Conservation (phyloP, 2,113 vertebrate species). For the Hiodon alosoides region DNA sequence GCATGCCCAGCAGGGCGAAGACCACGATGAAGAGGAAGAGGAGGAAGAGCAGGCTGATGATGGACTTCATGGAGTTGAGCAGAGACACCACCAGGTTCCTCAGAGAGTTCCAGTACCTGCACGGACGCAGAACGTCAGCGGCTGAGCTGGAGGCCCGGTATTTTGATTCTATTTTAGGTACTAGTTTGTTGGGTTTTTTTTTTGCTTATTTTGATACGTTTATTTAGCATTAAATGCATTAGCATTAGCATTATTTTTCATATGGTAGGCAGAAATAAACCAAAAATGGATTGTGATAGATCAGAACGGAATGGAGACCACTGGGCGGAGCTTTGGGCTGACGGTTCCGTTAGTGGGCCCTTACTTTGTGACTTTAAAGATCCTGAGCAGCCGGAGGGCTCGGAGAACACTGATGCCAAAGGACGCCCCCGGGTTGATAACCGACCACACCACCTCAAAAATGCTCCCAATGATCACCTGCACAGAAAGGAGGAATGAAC, state of each 20-base stretch:
- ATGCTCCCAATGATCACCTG: slow-evolving; percentile 97
- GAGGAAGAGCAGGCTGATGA: slow-evolving; percentile 94
- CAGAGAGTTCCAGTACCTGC: slow-evolving; percentile 94
- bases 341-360: slow-evolving; percentile 32
- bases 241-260: too few species aligned
- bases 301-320: too few species aligned
- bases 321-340: too few species aligned
- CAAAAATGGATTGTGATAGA: too few species aligned
- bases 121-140: not conserved
- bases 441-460: slow-evolving; percentile 95
- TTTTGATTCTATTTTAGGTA: too few species aligned
- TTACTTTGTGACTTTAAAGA: slow-evolving; percentile 98
- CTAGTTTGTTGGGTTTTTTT: too few species aligned
- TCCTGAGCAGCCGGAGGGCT: slow-evolving; percentile 83
- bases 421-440: slow-evolving; percentile 86
- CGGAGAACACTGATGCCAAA: slow-evolving; percentile 93
- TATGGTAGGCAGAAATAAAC: too few species aligned
- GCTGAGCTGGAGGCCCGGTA: not conserved
- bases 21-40: slow-evolving; percentile 98
- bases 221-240: too few species aligned
- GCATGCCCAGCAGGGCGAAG: slow-evolving; percentile 95
- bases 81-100: slow-evolving; percentile 92
- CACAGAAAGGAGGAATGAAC: not conserved
- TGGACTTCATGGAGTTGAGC: slow-evolving; percentile 98
- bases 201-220: too few species aligned